Evolutionary conservation across 2,113 vertebrate species (phyloP).

Genomic region (Oceanodroma tethys): DNA sequence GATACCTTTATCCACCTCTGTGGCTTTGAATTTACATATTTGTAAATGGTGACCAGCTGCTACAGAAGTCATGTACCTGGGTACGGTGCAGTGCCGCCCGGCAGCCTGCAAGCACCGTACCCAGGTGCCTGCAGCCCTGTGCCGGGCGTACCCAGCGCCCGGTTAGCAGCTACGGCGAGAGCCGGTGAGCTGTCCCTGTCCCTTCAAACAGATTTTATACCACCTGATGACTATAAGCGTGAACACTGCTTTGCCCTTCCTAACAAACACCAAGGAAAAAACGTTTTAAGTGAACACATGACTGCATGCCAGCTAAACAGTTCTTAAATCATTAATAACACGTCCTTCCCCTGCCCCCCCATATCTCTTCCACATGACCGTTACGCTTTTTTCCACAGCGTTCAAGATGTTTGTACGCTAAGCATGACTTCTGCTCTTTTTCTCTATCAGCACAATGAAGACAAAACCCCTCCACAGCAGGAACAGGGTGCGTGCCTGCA

Average conservation of each 20-base stretch:
- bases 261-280: not conserved
- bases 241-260: not conserved
- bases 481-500: rapidly evolving
- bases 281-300: not conserved
- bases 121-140: too few relatives aligned
- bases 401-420: not conserved
- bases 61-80: rapidly evolving
- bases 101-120: not conserved
- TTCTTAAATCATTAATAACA: not conserved
- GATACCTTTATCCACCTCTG: not conserved
- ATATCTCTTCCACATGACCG: not conserved
- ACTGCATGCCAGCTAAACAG: not conserved
- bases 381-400: not conserved
- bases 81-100: rapidly evolving
- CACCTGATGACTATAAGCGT: not conserved
- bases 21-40: not conserved
- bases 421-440: not conserved
- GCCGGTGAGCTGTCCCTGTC: not conserved
- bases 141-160: rapidly evolving
- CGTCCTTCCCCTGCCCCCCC: too few relatives aligned
- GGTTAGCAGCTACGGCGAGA: not conserved
- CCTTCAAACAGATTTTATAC: not conserved
- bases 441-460: not conserved
- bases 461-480: not conserved
- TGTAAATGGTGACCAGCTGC: not conserved